Percentiles rank a stretch among this genome's conserved stretches.
These are phyloP conservation scores for Platycheirus albimanus DNA, from an alignment of 2,888 invertebrate species.

Conservation along the genomic window DNA sequence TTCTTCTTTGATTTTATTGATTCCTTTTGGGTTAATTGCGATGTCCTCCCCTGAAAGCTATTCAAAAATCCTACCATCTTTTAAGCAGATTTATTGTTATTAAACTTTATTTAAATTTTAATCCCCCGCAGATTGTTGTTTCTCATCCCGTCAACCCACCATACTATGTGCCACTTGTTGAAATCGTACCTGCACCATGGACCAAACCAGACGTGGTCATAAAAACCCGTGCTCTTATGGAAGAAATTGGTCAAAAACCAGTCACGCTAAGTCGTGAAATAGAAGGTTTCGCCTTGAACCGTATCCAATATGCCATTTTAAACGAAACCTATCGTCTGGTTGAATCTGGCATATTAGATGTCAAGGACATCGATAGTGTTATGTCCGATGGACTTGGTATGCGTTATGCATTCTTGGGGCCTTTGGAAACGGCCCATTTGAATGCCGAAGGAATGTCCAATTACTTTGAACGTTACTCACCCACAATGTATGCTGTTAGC, in stretches of 20 bases:
- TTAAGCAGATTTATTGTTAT: too few relatives aligned
- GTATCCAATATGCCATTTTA: conserved; percentile 96
- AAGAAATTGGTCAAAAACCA: conserved; percentile 95
- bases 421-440: conserved; percentile 95
- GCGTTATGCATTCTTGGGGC: conserved; percentile 97
- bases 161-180: conserved; percentile 96
- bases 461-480: conserved; percentile 86
- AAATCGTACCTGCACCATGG: conserved; percentile 97
- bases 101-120: too few relatives aligned
- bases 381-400: conserved; percentile 97
- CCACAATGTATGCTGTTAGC: conserved; percentile 86
- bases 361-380: conserved; percentile 95
- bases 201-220: conserved; percentile 90
- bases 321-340: conserved; percentile 96
- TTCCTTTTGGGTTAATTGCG: too few relatives aligned
- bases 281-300: conserved; percentile 95
- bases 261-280: conserved; percentile 93
- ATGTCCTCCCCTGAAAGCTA: too few relatives aligned
- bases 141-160: conserved; percentile 99
- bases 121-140: conserved; percentile 85
- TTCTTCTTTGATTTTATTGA: too few relatives aligned
- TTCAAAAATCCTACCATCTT: too few relatives aligned
- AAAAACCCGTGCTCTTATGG: conserved; percentile 90
- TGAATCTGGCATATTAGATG: conserved; percentile 91
- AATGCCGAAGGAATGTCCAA: conserved; percentile 93